A percentile compares a stretch with the other conserved stretches of the same genome.
Conservation (phyloP, 1,140 invertebrate genomes). For the Pseudomyrmex sp. region DNA sequence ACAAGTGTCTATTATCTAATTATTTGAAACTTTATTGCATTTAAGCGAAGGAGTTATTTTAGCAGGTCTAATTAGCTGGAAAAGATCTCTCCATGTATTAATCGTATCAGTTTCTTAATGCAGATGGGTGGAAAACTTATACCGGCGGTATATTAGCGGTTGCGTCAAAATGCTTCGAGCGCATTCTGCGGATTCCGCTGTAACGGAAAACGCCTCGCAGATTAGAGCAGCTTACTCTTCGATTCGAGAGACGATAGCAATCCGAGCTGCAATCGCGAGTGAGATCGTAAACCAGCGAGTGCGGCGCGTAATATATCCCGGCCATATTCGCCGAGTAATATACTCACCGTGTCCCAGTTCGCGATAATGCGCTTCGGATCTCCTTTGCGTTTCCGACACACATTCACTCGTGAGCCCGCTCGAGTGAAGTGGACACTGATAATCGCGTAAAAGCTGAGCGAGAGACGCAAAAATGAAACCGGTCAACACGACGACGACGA, state of each 20-base stretch:
- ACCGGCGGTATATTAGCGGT: too few species aligned
- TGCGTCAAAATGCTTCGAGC: too few species aligned
- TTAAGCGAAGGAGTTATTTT: too few species aligned
- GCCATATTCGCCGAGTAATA: slow-evolving; percentile 58
- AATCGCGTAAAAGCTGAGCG: slow-evolving; percentile 47
- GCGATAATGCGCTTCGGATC: slow-evolving; percentile 53
- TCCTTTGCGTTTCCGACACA: slow-evolving; percentile 54
- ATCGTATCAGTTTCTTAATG: too few species aligned
- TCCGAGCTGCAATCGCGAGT: slow-evolving; percentile 1
- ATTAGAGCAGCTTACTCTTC: slow-evolving; percentile 4
- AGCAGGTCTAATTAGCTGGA: too few species aligned
- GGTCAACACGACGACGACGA: slow-evolving; percentile 43
- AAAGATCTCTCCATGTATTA: too few species aligned
- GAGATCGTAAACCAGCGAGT: slow-evolving; percentile 36
- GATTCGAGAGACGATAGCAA: slow-evolving; percentile 10
- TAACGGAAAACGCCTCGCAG: background rate
- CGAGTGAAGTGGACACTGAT: slow-evolving; percentile 43
- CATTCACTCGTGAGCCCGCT: slow-evolving; percentile 36
- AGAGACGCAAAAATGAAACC: slow-evolving; percentile 50
- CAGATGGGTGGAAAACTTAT: too few species aligned
- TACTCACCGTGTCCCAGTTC: slow-evolving; percentile 51
- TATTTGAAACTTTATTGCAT: too few species aligned
- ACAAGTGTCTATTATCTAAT: too few species aligned
- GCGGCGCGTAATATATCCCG: slow-evolving; percentile 30
- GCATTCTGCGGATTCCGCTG: background rate